Evolutionary conservation across 2,888 invertebrate genomes (phyloP), one percentile per base, ranked within the genome.

Genomic region (Eugnorisma glareosa): DNA sequence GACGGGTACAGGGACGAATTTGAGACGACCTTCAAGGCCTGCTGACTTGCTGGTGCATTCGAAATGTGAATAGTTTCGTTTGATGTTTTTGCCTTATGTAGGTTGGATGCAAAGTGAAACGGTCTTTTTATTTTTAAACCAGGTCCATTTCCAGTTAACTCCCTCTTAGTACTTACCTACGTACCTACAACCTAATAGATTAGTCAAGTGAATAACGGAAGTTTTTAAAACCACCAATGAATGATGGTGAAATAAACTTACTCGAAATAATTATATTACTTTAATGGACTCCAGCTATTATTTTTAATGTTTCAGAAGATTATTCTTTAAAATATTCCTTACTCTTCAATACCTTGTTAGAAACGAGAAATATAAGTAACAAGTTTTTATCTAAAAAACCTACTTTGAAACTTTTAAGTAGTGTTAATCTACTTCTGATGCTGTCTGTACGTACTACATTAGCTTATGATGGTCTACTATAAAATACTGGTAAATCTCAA

Each of bases 1-100:
- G 81, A 71, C 74, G 75, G 43, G 31, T 37, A 74, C 89, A 89
- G 89, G 77, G 83, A 45, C 78, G 87, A 40, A 89, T 82, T 69
- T 40, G 67, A 76, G 45, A 48, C n/a, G 21, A 54, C 24, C 21
- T 64, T 70, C 69, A 74, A 5, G 37, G 28, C 35, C 8, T 10
- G 5, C 24, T 15, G 31, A 61, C 1, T 28, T 66, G 24, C 6
- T 24, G 15, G 6, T 21, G 13, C 66, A 48, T n/a, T n/a, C n/a
- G n/a, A n/a, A n/a, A n/a, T n/a, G n/a, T n/a, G n/a, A n/a, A 35
- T 66, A 35, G 24, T 64, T 48, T 54, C 0, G 0, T 35, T 57
- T 18, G 21, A 35, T 48, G 21, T 28, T 54, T 63, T 37, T 57
- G 57, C 15, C 7, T 28, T 57, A 11, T 10, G 21, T 28, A 57